These are phyloP conservation scores for Napeogenes inachia DNA, from an alignment of 2,888 invertebrate species.

Conservation along the genomic window DNA sequence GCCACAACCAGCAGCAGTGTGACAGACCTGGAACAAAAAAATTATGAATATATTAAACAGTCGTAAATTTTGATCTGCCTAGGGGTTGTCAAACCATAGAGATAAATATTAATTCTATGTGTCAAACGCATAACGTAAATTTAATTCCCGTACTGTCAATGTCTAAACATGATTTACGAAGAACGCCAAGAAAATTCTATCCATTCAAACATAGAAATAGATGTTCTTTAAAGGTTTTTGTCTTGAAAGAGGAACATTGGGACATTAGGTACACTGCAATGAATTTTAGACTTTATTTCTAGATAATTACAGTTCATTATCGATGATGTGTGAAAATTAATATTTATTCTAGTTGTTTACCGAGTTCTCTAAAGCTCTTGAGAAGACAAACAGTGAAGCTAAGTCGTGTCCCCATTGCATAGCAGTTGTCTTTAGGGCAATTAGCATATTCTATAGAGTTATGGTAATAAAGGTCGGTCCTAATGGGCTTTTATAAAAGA, in stretches of 20 bases:
- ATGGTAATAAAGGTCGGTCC: constrained; percentile 31
- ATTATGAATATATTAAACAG: constrained; percentile 6
- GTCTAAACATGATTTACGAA: constrained; percentile 3
- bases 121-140: too few relatives aligned
- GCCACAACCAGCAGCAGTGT: constrained; percentile 49
- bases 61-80: too few relatives aligned
- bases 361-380: constrained; percentile 33
- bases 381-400: constrained; percentile 38
- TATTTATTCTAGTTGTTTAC: constrained; percentile 36
- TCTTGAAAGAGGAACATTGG: constrained; percentile 25
- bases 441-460: constrained; percentile 47
- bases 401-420: constrained; percentile 32
- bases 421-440: constrained; percentile 44
- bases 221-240: constrained; percentile 23
- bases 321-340: constrained; percentile 30
- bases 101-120: too few relatives aligned
- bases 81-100: too few relatives aligned
- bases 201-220: constrained; percentile 19
- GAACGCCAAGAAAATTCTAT: constrained; percentile 8
- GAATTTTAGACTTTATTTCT: constrained; percentile 9
- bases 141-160: neutral
- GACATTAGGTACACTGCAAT: neutral
- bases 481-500: neutral
- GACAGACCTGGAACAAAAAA: constrained; percentile 48
- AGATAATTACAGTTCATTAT: constrained; percentile 3